Conservation (phyloP, 30 jellyfish, hydroid and myxozoan genomes). For the Cassiopea xamachana region DNA sequence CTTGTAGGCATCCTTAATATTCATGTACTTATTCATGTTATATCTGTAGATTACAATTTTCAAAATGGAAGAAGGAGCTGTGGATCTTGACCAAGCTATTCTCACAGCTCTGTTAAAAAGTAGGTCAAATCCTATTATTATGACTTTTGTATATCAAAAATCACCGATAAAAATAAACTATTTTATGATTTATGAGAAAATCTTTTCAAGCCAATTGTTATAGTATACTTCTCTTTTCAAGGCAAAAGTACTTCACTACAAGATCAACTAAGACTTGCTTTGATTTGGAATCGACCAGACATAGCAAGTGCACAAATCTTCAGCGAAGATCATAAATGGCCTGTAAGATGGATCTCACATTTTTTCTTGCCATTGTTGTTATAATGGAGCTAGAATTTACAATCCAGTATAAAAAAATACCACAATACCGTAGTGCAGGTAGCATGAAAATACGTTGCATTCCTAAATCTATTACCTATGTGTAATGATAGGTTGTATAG, state of each 20-base stretch:
- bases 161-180: not conserved
- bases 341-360: too few relatives aligned
- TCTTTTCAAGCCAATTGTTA: not conserved
- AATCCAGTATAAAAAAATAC: too few relatives aligned
- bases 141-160: not conserved
- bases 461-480: too few relatives aligned
- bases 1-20: not conserved
- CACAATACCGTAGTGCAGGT: too few relatives aligned
- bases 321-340: slow-evolving; percentile 74
- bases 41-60: slow-evolving; percentile 77
- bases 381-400: too few relatives aligned
- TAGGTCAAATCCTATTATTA: slow-evolving; percentile 17
- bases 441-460: too few relatives aligned
- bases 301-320: slow-evolving; percentile 86
- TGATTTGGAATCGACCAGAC: slow-evolving; percentile 95
- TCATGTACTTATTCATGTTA: not conserved
- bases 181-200: too few relatives aligned
- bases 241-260: slow-evolving; percentile 81
- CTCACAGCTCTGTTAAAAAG: slow-evolving; percentile 90
- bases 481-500: too few relatives aligned
- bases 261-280: slow-evolving; percentile 85
- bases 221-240: not conserved
- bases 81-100: slow-evolving; percentile 94
- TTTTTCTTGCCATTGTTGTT: too few relatives aligned
- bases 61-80: slow-evolving; percentile 88